A percentile compares a stretch with the other conserved stretches of the same genome.
Evolutionary conservation across 1,140 invertebrate genomes (phyloP).

Genomic region (Penaeus indicus): DNA sequence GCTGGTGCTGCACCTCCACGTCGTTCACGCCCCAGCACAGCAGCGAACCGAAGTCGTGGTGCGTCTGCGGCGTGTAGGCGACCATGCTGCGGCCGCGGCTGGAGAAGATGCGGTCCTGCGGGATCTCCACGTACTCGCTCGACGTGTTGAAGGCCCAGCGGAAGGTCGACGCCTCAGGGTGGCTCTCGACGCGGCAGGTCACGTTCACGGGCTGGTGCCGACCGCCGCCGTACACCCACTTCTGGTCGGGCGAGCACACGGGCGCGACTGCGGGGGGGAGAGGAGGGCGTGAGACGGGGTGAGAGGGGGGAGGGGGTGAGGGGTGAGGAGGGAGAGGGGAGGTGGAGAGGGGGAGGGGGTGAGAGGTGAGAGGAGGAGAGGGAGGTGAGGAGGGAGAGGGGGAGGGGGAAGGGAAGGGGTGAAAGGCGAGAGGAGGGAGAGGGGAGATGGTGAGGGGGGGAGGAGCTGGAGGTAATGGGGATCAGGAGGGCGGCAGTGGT

Average conservation of each 20-base stretch:
- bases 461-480: neutral
- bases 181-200: slow-evolving; percentile 56
- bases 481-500: slow-evolving; percentile 36
- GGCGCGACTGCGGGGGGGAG: slow-evolving; percentile 39
- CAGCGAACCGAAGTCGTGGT: slow-evolving; percentile 81
- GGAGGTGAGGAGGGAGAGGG: neutral
- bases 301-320: no score
- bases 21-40: slow-evolving; percentile 77
- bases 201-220: slow-evolving; percentile 58
- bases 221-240: slow-evolving; percentile 62
- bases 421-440: neutral
- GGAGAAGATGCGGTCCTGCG: slow-evolving; percentile 32
- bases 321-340: slow-evolving; percentile 35
- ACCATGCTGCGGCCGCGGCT: slow-evolving; percentile 69
- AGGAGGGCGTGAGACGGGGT: neutral
- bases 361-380: neutral
- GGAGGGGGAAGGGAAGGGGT: neutral
- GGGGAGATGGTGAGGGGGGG: neutral
- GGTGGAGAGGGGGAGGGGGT: neutral
- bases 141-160: slow-evolving; percentile 65
- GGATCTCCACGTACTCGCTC: slow-evolving; percentile 51
- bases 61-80: slow-evolving; percentile 84
- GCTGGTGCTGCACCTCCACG: slow-evolving; percentile 77
- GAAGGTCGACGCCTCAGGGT: slow-evolving; percentile 54
- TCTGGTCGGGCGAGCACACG: slow-evolving; percentile 54